A percentile compares a stretch with the other conserved stretches of the same genome.
phyloP scores from a whole-genome alignment of 1,140 invertebrate species.

The Drosophila athabasca region DNA sequence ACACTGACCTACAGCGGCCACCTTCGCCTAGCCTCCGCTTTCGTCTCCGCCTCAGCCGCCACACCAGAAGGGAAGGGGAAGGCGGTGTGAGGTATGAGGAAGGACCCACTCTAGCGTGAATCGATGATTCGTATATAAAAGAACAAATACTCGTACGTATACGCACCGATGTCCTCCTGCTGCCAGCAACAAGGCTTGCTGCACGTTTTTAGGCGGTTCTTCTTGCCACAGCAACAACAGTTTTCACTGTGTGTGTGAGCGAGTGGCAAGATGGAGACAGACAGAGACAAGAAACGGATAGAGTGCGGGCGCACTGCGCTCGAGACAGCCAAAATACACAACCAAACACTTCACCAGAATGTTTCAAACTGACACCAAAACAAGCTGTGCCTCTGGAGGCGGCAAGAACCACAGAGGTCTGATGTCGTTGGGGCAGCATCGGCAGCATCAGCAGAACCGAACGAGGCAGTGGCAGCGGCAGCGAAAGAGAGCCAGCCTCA shows the following conservation, averaged over 20 bases:
- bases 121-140: constrained; percentile 16
- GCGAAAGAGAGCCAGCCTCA: no score
- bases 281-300: constrained; percentile 29
- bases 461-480: no score
- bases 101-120: background rate
- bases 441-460: no score
- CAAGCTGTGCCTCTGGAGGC: constrained; percentile 5
- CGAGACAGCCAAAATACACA: constrained; percentile 26
- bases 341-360: constrained; percentile 73
- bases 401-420: no score
- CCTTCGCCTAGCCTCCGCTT: no score
- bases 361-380: constrained; percentile 69
- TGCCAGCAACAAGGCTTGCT: constrained; percentile 31
- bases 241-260: constrained; percentile 31
- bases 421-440: no score
- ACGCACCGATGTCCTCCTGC: constrained; percentile 32
- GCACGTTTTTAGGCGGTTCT: constrained; percentile 12
- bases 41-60: constrained; percentile 6
- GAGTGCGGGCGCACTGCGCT: constrained; percentile 17
- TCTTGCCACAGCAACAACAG: constrained; percentile 32
- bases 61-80: constrained; percentile 19
- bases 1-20: constrained; percentile 72
- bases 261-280: constrained; percentile 7
- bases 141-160: constrained; percentile 23
- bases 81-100: no score